Base-by-base conservation (phyloP, 2,113 vertebrate genomes). In the Dermatemys mawii region DNA sequence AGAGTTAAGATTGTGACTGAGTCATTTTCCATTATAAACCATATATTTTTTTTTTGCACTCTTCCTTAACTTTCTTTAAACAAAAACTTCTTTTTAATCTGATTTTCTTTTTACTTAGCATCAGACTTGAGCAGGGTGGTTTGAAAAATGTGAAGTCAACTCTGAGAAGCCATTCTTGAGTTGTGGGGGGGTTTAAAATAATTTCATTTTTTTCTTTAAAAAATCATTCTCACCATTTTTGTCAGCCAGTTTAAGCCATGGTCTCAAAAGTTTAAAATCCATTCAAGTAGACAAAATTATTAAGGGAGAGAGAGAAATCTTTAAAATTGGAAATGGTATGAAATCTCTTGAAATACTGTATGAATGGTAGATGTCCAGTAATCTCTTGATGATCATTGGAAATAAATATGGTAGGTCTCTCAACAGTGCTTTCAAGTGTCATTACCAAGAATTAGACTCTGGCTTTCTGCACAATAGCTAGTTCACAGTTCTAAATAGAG, bases 61-160 rank as follows among this genome's bases (percentile, higher is more conserved):
- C 76, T 76, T 78, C 10, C 93, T 91, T 48, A 86, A n/a, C 78
- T 16, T 90, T 89, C 83, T 94, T 94, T 96, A 83, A 85, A 94
- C 93, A 94, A 51, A 93, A 93, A 60, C 90, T 90, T 38, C 81
- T 55, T 44, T 26, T 5, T 76, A 79, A 81, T 85, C 60, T 76
- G 54, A n/a, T 67, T 86, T 84, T 60, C 82, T 70, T 89, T 90
- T 22, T 84, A 90, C 92, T 90, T 94, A 93, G 12, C 92, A 92
- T 73, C 35, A 84, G 89, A 51, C 44, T 67, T 81, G 80, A 79
- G 90, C 86, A 95, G 93, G 60, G 11, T 60, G 84, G 70, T 90
- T 89, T 85, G 54, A 84, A 90, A 94, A 94, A 94, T 26, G 89
- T 26, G 75, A 92, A 94, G 78, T 89, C 80, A 86, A 86, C 3